A percentile compares a stretch with the other conserved stretches of the same genome.
phyloP scores from a whole-genome alignment of 2,797 vertebrate species.

The Scolopax rusticola region DNA sequence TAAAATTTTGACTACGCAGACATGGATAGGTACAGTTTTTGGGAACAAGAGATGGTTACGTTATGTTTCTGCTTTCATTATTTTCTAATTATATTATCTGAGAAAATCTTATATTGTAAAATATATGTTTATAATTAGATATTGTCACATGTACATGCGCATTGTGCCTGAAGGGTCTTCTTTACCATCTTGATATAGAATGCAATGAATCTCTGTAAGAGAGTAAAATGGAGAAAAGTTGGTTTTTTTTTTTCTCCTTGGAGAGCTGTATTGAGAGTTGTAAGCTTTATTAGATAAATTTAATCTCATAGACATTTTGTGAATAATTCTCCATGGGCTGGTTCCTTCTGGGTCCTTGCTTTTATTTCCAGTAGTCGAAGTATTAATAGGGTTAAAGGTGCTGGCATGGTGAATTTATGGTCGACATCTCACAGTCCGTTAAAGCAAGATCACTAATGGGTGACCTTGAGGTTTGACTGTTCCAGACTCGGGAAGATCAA shows the following conservation, averaged over 20 bases:
- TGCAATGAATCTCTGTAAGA: background rate
- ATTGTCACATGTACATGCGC: accelerated
- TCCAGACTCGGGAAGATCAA: constrained; percentile 93
- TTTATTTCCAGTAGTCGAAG: constrained; percentile 86
- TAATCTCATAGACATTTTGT: constrained; percentile 65
- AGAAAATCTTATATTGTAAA: background rate
- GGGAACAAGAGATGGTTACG: background rate
- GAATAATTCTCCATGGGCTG: constrained; percentile 73
- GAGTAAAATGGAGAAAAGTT: background rate
- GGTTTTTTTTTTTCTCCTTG: constrained; percentile 8
- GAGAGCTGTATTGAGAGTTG: constrained; percentile 3
- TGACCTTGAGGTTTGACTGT: constrained; percentile 96
- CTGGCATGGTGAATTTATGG: constrained; percentile 92
- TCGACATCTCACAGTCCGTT: constrained; percentile 85
- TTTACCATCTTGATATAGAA: background rate
- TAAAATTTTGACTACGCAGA: background rate
- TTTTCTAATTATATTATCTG: background rate
- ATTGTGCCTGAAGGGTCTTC: background rate
- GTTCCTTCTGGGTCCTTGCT: constrained; percentile 79
- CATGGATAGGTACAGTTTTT: background rate
- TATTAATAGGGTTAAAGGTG: constrained; percentile 99
- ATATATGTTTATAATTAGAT: background rate
- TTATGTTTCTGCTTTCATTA: constrained; percentile 6
- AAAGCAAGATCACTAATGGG: constrained; percentile 98
- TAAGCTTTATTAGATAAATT: constrained; percentile 57